Evolutionary conservation across 2,888 invertebrate species (phyloP).

Genomic region (Cerastoderma edule): DNA sequence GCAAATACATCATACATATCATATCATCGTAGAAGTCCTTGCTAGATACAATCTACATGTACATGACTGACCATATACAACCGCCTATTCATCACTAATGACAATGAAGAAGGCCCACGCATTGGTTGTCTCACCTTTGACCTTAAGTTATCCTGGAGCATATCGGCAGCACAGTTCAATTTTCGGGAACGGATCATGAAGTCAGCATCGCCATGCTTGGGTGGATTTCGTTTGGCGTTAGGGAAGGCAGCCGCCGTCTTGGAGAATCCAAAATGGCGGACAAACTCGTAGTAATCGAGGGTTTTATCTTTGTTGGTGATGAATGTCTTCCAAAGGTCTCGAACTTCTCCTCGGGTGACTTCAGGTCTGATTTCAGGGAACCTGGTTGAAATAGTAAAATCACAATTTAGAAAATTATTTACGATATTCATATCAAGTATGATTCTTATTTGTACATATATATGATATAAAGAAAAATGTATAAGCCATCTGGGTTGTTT

Average conservation of each 20-base stretch:
- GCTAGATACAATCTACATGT: too few relatives aligned
- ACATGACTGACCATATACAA: too few relatives aligned
- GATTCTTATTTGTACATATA: too few relatives aligned
- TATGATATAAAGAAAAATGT: too few relatives aligned
- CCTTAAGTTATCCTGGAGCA: slow-evolving; percentile 82
- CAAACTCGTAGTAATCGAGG: slow-evolving; percentile 82
- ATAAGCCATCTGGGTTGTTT: too few relatives aligned
- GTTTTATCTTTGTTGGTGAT: slow-evolving; percentile 82
- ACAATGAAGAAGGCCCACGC: too few relatives aligned
- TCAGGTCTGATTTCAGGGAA: slow-evolving; percentile 77
- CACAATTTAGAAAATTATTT: too few relatives aligned
- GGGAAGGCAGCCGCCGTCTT: slow-evolving; percentile 81
- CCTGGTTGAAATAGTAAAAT: too few relatives aligned
- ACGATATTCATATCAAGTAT: too few relatives aligned
- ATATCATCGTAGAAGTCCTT: too few relatives aligned
- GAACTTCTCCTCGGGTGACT: slow-evolving; percentile 81
- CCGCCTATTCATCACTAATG: too few relatives aligned
- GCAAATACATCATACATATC: too few relatives aligned
- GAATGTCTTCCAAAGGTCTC: slow-evolving; percentile 83
- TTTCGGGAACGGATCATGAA: slow-evolving; percentile 82
- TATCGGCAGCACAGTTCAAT: slow-evolving; percentile 82
- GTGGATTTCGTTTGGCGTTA: slow-evolving; percentile 82
- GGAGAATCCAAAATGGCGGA: slow-evolving; percentile 83
- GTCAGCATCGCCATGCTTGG: slow-evolving; percentile 82
- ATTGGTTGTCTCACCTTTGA: slow-evolving; percentile 83